Evolutionary conservation across 2,888 invertebrate species (phyloP), one percentile per base, ranked within the genome.

Genomic region (Archips crataeganus): DNA sequence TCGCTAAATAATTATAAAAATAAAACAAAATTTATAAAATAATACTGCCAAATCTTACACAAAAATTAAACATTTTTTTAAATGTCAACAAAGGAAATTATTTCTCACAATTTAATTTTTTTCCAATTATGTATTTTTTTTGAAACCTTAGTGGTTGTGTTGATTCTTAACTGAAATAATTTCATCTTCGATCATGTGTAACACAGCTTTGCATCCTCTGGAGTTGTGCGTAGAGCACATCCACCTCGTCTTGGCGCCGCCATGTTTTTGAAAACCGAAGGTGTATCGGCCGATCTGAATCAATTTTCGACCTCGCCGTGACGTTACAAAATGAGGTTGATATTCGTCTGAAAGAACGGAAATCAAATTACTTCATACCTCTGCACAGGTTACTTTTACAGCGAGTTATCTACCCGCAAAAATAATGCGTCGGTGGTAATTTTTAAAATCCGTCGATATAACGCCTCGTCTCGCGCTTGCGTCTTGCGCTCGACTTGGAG

Each of bases 211-310:
- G 64, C 82, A 83, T 0, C 79, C 77, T 11, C 62, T 72, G 9
- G 68, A 66, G 62, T 78, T 76, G 64, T 81, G 80, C 0, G 80
- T 78, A 2, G 80, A 78, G 61, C 81, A 84, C 6, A 72, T 61
- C 83, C 82, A 83, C 8, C 76, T 67, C 0, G 60, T 64, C 23
- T 77, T 81, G 1, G n/a, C 51, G 3, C 73, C 75, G 3, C 51
- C 70, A 6, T 61, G 49, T 39, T 59, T 74, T 51, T 79, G 76
- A 47, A 72, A 70, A 10, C 75, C 76, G 66, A 78, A 79, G 0
- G 76, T 78, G 69, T 79, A 78, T 1, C 75, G 70, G 8, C 68
- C 70, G 2, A 75, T 60, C 11, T 70, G 70, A 36, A 74, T 70
- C 2, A 74, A 60, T 34, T 70, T 69, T 23, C 74, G 69, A 42